Conservation (phyloP, 2,797 vertebrate species). For the Naso thynnoides region DNA sequence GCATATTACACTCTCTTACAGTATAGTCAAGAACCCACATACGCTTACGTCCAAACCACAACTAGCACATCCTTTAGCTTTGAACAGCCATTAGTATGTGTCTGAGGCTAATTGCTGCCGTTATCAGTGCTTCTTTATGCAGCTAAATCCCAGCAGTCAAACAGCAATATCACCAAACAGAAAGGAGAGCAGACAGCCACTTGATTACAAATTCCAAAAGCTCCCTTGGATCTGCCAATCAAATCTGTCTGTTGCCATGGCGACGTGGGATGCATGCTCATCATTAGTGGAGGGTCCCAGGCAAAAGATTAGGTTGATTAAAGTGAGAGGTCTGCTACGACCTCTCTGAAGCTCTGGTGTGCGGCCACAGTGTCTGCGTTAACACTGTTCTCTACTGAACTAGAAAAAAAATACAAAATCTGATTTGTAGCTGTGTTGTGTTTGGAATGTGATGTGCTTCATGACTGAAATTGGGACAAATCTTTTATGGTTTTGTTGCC, state of each 20-base stretch:
- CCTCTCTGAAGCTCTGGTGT: constrained; percentile 45
- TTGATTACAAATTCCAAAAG: constrained; percentile 77
- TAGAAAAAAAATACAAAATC: constrained; percentile 28
- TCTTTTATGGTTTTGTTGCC: not conserved
- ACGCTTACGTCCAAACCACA: constrained; percentile 37
- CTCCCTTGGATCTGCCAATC: constrained; percentile 76
- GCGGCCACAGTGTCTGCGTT: constrained; percentile 5
- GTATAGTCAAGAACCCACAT: constrained; percentile 31
- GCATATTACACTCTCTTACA: constrained; percentile 45
- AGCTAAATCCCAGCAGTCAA: constrained; percentile 64
- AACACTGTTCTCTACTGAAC: constrained; percentile 16
- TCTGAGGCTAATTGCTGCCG: constrained; percentile 65
- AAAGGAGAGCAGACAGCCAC: constrained; percentile 65
- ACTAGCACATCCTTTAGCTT: constrained; percentile 32
- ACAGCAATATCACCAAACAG: constrained; percentile 62
- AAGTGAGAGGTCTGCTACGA: constrained; percentile 42
- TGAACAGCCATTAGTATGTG: constrained; percentile 51
- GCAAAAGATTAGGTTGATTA: constrained; percentile 64
- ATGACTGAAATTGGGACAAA: not conserved
- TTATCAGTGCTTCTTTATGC: constrained; percentile 55
- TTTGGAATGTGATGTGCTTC: constrained; percentile 10
- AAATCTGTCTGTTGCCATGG: constrained; percentile 68
- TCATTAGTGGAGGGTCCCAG: constrained; percentile 29
- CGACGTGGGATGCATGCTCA: constrained; percentile 55
- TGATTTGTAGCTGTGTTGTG: not conserved